Evolutionary conservation across 30 jellyfish, hydroid and myxozoan genomes (phyloP), one percentile per base, ranked within the genome.

Genomic region (Nemopilema nomurai): DNA sequence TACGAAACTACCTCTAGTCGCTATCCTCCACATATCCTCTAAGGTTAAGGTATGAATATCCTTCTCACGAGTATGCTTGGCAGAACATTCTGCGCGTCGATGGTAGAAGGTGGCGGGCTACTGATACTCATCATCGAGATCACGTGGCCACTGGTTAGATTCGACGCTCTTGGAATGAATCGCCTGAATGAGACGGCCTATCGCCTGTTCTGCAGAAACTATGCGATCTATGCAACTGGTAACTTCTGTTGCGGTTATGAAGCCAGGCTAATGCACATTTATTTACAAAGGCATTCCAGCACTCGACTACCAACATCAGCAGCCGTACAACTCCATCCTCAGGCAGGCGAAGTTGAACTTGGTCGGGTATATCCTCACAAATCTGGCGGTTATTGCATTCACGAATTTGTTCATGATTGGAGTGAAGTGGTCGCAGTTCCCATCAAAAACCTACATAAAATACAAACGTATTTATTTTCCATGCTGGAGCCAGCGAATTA

Each of bases 401-500:
- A 8, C n/a, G 26, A 84, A 84, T 18, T 32, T 73, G 41, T 84
- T 73, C 87, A 84, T 64, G 49, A 84, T 68, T 71, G 92, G 92
- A 0, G 92, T 84, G 87, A 84, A 84, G 81, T 82, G 83, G 53
- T 82, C 97, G 80, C 97, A 90, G 76, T 90, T 90, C 1, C 97
- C 97, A 57, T 90, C 96, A 78, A 90, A 90, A 21, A 63, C 53
- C 97, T 90, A 49, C 73, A 78, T 33, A 51, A 78, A 70, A 28
- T 20, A 3, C 57, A 41, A 41, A 41, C 13, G 57, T 6, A 6
- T 13, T 41, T 13, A 41, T 13, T 3, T 13, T 6, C 57, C 9
- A 41, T 41, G 13, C 6, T 3, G 57, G 13, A 41, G 57, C 57
- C 6, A 13, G 6, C 57, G 13, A 41, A 41, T 41, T 13, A 41